Base-by-base conservation (phyloP, 2,888 invertebrate genomes). In the Sericinus montela region DNA sequence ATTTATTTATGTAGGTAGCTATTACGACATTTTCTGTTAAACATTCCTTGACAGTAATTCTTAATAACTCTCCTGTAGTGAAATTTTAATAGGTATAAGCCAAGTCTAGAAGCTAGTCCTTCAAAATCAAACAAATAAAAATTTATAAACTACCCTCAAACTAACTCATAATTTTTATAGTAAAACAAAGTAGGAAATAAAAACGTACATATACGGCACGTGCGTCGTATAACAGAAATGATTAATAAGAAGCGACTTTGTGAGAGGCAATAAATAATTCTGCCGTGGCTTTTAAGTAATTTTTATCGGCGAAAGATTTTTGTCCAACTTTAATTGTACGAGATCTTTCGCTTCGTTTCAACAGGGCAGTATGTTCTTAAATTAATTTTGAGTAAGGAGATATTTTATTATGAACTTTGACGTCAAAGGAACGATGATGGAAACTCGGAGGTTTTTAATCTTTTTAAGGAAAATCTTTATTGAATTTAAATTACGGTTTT, bases 341-440 rank as follows among this genome's bases (percentile, higher is more conserved):
- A 36, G 16, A 30, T 30, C 34, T 46, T 40, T 15, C 23, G 23
- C 39, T 45, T 14, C 39, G 16, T 39, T 23, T 43, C 43, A 35
- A 43, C 43, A 25, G 19, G 34, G 34, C 25, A 14, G 32, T 46
- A 28, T 30, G 15, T 40, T 39, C 14, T 11, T 39, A 46, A 39
- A 46, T 46, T 46, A 46, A 46, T 34, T 40, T 34, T 34, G 39
- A 28, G 23, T 34, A 39, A 40, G 46, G 19, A 11, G 25, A 39
- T 46, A 39, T 39, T 39, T 46, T 39, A 46, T 46, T 34, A 25
- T 15, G 39, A 39, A 34, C 39, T 46, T 32, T 46, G 39, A 46
- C 46, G 46, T 46, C 46, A 34, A 28, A 23, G 30, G 14, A 8
- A 14, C 32, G 23, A 39, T 32, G 38, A 45, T 38, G 29, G 38